Conservation (phyloP, 2,113 vertebrate genomes). For the Philantomba maxwellii region DNA sequence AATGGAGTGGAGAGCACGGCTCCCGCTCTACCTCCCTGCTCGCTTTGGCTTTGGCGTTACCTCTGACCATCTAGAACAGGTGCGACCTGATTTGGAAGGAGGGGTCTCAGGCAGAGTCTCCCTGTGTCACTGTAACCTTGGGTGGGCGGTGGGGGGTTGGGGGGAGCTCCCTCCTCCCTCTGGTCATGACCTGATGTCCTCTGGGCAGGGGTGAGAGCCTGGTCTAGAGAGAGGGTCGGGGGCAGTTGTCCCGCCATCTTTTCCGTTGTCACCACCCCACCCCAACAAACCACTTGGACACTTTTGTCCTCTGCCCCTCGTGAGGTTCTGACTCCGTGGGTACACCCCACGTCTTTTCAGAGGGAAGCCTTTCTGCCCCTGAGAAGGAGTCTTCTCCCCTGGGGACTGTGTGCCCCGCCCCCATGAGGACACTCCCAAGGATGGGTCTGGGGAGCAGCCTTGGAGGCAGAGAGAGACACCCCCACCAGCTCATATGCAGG, state of each 20-base stretch:
- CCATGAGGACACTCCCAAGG: neutral
- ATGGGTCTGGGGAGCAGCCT: neutral
- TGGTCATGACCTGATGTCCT: neutral
- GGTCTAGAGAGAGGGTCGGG: neutral
- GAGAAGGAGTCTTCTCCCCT: neutral
- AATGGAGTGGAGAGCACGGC: neutral
- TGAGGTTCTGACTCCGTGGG: fast-evolving
- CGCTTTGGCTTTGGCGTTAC: neutral
- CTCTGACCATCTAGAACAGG: neutral
- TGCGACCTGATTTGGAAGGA: neutral
- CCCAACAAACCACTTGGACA: neutral
- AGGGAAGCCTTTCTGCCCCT: neutral
- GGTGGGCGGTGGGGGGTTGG: neutral
- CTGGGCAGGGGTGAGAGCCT: neutral
- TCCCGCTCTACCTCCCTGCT: neutral
- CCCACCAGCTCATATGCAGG: neutral
- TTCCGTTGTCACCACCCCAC: neutral
- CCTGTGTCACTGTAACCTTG: fast-evolving
- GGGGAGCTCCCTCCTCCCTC: neutral
- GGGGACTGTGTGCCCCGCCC: neutral
- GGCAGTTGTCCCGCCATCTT: neutral
- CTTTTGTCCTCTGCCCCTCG: neutral
- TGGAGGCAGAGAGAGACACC: neutral
- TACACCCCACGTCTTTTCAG: neutral
- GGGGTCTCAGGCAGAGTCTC: neutral